Evolutionary conservation across 2,888 invertebrate species (phyloP), one percentile per base, ranked within the genome.

Genomic region (Formica aserva): DNA sequence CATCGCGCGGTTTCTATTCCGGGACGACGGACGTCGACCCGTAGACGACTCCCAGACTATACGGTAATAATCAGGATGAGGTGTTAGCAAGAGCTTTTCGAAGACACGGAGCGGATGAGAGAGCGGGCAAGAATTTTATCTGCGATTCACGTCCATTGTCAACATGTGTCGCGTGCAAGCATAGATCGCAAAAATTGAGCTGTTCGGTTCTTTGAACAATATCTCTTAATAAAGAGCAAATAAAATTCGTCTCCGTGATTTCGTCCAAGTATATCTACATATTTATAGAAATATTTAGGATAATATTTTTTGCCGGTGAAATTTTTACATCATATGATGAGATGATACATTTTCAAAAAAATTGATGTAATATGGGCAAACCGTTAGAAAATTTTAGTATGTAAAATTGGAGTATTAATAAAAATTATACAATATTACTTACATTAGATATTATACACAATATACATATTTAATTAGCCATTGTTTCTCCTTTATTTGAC

Each of bases 21-120:
- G 92, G 88, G 85, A 67, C 92, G 92, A 89, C 93, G 94, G 94
- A 91, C 94, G 92, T 94, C 94, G 94, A 94, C 94, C 94, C 93
- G 94, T 90, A 94, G 94, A 94, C 94, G 91, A 91, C 92, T 92
- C 92, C 93, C 93, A 94, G 94, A 94, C 94, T 93, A 91, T 88
- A 90, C 85, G 90, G 91, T 91, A 93, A 92, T 90, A 90, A 89
- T 89, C 81, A 32, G 65, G 35, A 62, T 26, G 82, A 63, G 55
- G 63, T 52, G 11, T 18, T 35, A 67, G 77, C 22, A 62, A 67
- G 67, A 76, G 72, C 15, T 8, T 35, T 32, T 22, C 48, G 22
- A 41, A 29, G 84, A 80, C 66, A 78, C 48, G 80, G 76, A 48
- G 69, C 65, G 35, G 18, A 52, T 18, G n/a, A 32, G 29, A 1